Conservation (phyloP, 2,113 vertebrate species). For the Miniopterus natalensis region DNA sequence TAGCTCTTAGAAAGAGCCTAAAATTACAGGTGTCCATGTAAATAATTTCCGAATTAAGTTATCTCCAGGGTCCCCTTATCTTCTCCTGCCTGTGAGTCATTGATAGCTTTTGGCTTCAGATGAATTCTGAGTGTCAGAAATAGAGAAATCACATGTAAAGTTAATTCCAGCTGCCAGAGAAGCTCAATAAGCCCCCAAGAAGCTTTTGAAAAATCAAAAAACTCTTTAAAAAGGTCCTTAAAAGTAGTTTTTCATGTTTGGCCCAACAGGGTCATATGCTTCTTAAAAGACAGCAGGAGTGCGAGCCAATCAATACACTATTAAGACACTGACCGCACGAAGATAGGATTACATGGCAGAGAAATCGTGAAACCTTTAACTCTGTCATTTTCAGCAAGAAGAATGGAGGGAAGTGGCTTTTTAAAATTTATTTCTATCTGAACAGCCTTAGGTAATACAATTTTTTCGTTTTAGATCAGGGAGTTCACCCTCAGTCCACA, state of each 20-base stretch:
- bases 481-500: constrained; percentile 55
- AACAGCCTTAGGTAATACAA: constrained; percentile 63
- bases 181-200: constrained; percentile 78
- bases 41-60: constrained; percentile 73
- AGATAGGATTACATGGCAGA: constrained; percentile 73
- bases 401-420: constrained; percentile 70
- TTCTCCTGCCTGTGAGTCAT: constrained; percentile 9
- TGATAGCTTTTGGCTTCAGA: constrained; percentile 61
- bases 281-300: constrained; percentile 77
- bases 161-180: constrained; percentile 74
- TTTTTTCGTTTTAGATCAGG: constrained; percentile 60
- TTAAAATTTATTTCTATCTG: constrained; percentile 77
- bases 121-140: constrained; percentile 79
- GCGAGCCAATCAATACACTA: constrained; percentile 81
- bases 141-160: constrained; percentile 63
- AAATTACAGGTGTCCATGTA: constrained; percentile 40
- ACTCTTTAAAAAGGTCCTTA: constrained; percentile 74
- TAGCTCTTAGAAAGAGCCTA: constrained; percentile 26
- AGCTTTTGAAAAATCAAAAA: constrained; percentile 80
- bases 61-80: background rate
- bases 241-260: constrained; percentile 84
- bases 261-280: constrained; percentile 76
- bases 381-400: constrained; percentile 80
- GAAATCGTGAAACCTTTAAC: constrained; percentile 79
- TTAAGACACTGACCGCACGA: constrained; percentile 75